These are phyloP conservation scores for Halocaridina rubra DNA, from an alignment of 2,888 invertebrate species.

Conservation along the genomic window DNA sequence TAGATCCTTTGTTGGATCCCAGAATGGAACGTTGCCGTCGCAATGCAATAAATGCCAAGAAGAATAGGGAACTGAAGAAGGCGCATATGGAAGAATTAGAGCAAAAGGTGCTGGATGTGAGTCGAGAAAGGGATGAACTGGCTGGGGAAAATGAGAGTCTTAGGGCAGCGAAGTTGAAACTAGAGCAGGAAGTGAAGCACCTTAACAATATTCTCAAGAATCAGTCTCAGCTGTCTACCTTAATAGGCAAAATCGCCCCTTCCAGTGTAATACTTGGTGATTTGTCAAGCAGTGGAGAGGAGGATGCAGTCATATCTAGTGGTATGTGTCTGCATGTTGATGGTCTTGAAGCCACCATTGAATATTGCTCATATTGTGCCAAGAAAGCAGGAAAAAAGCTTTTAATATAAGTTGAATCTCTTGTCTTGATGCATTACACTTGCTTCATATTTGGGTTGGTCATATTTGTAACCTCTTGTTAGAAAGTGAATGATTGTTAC, in stretches of 20 bases:
- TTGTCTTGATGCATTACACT: too few species aligned
- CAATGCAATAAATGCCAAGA: constrained; percentile 63
- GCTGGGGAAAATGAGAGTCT: constrained; percentile 47
- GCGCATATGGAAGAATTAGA: constrained; percentile 54
- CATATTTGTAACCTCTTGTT: too few species aligned
- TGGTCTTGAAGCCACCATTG: constrained; percentile 46
- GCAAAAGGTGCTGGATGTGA: constrained; percentile 21
- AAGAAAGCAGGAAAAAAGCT: constrained; percentile 50
- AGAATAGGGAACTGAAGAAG: constrained; percentile 63
- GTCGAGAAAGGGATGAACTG: constrained; percentile 35
- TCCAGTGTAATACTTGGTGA: constrained; percentile 27
- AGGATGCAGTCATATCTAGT: constrained; percentile 30
- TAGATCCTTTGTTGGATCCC: constrained; percentile 60
- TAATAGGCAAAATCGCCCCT: constrained; percentile 23
- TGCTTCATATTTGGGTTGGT: too few species aligned
- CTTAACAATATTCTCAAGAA: constrained; percentile 42
- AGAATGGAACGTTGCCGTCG: constrained; percentile 58
- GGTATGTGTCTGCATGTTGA: constrained; percentile 51
- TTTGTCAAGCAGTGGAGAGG: background rate
- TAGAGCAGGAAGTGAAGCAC: constrained; percentile 39
- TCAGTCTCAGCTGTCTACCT: constrained; percentile 26
- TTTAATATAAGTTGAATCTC: background rate
- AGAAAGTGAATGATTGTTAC: too few species aligned
- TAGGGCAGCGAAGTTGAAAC: constrained; percentile 20
- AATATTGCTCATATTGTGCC: constrained; percentile 47